Base-by-base conservation (phyloP, 1,140 invertebrate genomes). In the Druon quercuslanigerum region DNA sequence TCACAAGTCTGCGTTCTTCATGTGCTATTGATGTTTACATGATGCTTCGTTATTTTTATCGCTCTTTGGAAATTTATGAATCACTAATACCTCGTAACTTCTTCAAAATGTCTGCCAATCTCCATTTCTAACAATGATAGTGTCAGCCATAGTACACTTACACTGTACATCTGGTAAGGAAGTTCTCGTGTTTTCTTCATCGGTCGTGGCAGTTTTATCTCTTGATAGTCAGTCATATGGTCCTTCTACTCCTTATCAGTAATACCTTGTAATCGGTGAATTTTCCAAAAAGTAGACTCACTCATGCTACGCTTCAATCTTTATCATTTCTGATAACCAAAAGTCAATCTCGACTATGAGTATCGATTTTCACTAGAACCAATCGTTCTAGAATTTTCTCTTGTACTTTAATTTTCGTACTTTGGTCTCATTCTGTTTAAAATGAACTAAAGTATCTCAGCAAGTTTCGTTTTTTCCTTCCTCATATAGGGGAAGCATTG, bases 301-400 rank as follows among this genome's bases (percentile, higher is more conserved):
- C 57, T 60, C 57, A 60, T 66, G 25, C 33, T 66, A 66, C 60
- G 40, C 60, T 40, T 20, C 60, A 25, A 66, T 40, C 6, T 66
- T 66, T 66, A 66, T 66, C 25, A 40, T 11, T 66, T 66, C 40
- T 66, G 60, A 66, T 66, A 66, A 66, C 20, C 60, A 46, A 66
- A 66, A 66, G 33, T 5, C 13, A 66, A 66, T 66, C 33, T 66
- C 33, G 40, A 66, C 40, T 66, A 46, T 40, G 40, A 9, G 40
- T 46, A 54, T 1, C 52, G n/a, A 57, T 57, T 25, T 0, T 20
- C 56, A 57, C 19, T 25, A 20, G 52, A 25, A 20, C 9, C 25
- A 20, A 57, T 19, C 2, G 2, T 57, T 2, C 17, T 17, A 20
- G 9, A 20, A 57, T 20, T 13, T 20, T 57, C 6, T 20, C 19